These are phyloP conservation scores for Platygyra sinensis DNA, from an alignment of 64 coral and sea anemone genomes.

Conservation along the genomic window DNA sequence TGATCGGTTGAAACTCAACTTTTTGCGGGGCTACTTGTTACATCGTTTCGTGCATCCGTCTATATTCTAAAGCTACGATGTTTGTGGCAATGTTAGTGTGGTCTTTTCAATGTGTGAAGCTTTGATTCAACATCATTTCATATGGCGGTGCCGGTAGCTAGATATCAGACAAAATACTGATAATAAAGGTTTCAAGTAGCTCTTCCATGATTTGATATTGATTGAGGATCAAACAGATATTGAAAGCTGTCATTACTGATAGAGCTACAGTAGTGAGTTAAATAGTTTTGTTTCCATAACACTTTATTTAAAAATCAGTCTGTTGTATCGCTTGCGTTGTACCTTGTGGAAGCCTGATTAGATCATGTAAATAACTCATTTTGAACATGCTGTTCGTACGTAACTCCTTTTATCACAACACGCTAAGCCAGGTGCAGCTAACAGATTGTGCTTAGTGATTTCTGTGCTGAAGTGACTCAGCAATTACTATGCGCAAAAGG, in stretches of 20 bases:
- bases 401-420: conserved; percentile 7
- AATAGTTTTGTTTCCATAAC: conserved; percentile 52
- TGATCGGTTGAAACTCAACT: neutral
- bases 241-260: conserved; percentile 38
- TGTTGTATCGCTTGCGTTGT: neutral
- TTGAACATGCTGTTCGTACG: neutral
- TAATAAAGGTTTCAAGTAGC: conserved; percentile 28
- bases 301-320: conserved; percentile 11
- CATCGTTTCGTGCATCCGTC: neutral
- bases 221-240: conserved; percentile 26
- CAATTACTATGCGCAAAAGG: neutral
- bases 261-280: conserved; percentile 28
- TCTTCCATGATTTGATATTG: conserved; percentile 29
- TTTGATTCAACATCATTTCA: neutral
- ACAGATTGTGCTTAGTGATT: too few species aligned
- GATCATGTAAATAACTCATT: neutral
- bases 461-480: conserved; percentile 8
- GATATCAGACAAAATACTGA: conserved; percentile 47
- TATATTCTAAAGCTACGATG: neutral
- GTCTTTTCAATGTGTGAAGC: neutral
- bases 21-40: neutral
- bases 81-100: neutral
- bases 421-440: neutral
- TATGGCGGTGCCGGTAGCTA: neutral
- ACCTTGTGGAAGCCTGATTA: neutral